Evolutionary conservation across 2,113 vertebrate species (phyloP), one percentile per base, ranked within the genome.

Genomic region (Dicerorhinus sumatrensis): DNA sequence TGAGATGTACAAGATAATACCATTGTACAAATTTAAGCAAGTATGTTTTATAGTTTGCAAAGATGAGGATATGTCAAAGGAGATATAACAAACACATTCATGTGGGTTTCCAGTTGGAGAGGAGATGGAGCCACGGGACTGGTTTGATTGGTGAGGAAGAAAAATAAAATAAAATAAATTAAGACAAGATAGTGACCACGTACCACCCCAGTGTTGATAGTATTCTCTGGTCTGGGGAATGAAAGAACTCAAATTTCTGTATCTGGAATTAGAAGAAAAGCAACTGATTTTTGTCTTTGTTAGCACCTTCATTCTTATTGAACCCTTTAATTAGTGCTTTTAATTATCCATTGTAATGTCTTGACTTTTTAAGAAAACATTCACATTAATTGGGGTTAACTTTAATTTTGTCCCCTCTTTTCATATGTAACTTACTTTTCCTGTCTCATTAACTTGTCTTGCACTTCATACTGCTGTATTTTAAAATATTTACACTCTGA

Each of bases 401-500:
- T 91, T 86, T 85, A 80, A 63, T 73, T 80, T n/a, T 54, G 33
- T 39, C 29, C 67, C 29, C n/a, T 73, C 63, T 72, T 92, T 67
- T 73, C 56, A 72, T 81, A 54, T 92, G n/a, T 36, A 63, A 65
- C 36, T 85, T 91, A 67, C 31, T 79, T 72, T 81, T 65, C 58
- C 75, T 36, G 12, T 85, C 67, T 65, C 60, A 73, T n/a, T 87
- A 92, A 81, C 72, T 65, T 80, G 75, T 7, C 56, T 73, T 73
- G 4, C 25, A 58, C 56, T 81, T 75, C 14, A 56, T 75, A 56
- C 63, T 80, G 42, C 54, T 65, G 23, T 58, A 39, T 54, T 91
- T 65, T 20, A 63, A 88, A 92, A 75, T 80, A 81, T 87, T 75
- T 92, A 46, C 46, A 56, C 81, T 54, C 46, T 91, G 62, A 91